These are phyloP conservation scores for Oophaga pumilio DNA, from an alignment of 2,113 vertebrate genomes.

Conservation along the genomic window DNA sequence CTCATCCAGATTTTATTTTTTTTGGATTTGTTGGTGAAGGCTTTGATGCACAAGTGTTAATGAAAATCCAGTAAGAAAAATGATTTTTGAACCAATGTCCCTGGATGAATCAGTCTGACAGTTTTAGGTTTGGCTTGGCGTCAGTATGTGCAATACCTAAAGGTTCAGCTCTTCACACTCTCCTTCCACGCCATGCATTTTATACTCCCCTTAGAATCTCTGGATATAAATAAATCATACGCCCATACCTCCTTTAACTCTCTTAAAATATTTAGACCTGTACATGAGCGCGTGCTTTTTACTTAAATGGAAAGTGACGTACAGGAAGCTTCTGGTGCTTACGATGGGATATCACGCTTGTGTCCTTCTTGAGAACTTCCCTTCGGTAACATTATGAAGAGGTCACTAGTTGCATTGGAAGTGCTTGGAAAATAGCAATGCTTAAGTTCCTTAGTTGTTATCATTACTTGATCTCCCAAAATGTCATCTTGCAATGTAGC, in stretches of 20 bases:
- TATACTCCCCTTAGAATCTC: not conserved
- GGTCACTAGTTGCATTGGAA: conserved; percentile 28
- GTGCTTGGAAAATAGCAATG: conserved; percentile 4
- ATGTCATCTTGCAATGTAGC: too few relatives aligned
- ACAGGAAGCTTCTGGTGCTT: conserved; percentile 24
- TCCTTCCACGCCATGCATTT: not conserved
- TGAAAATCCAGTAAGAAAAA: not conserved
- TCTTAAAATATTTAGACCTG: conserved; percentile 46
- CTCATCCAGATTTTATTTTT: too few relatives aligned
- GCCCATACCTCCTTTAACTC: conserved; percentile 24
- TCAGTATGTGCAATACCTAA: not conserved
- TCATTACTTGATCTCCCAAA: not conserved
- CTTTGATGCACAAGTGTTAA: not conserved
- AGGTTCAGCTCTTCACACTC: not conserved
- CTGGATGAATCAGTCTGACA: not conserved
- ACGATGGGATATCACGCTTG: not conserved
- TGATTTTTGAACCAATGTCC: not conserved
- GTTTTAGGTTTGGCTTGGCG: not conserved
- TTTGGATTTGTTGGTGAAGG: too few relatives aligned
- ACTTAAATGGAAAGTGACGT: conserved; percentile 37
- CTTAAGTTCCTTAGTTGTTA: not conserved
- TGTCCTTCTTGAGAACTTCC: conserved; percentile 40
- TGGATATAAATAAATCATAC: conserved; percentile 39
- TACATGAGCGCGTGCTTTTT: conserved; percentile 35
- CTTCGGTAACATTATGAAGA: not conserved